Conservation (phyloP, 2,888 invertebrate species). For the Allolobophora icterica region DNA sequence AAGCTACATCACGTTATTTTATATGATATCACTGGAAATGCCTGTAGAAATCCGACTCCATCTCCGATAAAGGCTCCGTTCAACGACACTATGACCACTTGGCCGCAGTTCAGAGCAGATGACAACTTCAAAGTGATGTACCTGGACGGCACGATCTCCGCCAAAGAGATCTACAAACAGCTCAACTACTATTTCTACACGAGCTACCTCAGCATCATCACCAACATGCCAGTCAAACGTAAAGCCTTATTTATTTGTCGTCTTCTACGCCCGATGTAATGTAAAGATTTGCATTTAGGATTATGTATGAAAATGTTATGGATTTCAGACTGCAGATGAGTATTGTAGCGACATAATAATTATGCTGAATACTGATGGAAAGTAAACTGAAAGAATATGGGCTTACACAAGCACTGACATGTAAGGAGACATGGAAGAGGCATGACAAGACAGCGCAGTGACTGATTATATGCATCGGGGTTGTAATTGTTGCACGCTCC, state of each 20-base stretch:
- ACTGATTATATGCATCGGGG: too few relatives aligned
- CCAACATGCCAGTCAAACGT: neutral
- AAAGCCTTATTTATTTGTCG: neutral
- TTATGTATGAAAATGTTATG: neutral
- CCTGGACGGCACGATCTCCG: conserved; percentile 23
- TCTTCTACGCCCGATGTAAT: neutral
- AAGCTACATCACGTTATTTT: neutral
- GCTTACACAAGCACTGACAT: neutral
- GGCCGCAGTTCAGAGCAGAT: conserved; percentile 35
- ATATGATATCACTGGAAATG: neutral
- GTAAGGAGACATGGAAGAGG: neutral
- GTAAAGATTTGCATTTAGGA: neutral
- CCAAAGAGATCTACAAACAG: conserved; percentile 35
- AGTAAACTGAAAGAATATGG: neutral
- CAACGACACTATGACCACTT: conserved; percentile 35
- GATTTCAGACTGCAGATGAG: neutral
- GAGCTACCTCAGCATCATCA: conserved; percentile 33
- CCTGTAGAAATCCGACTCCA: conserved; percentile 42
- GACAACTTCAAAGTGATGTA: conserved; percentile 29
- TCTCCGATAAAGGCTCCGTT: conserved; percentile 40
- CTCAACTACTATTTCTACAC: conserved; percentile 35
- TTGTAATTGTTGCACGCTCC: neutral
- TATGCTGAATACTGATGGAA: neutral
- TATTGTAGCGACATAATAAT: too few relatives aligned
- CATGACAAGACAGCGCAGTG: neutral